phyloP scores from a whole-genome alignment of 1,140 invertebrate species.

The Pogonomyrmex barbatus region DNA sequence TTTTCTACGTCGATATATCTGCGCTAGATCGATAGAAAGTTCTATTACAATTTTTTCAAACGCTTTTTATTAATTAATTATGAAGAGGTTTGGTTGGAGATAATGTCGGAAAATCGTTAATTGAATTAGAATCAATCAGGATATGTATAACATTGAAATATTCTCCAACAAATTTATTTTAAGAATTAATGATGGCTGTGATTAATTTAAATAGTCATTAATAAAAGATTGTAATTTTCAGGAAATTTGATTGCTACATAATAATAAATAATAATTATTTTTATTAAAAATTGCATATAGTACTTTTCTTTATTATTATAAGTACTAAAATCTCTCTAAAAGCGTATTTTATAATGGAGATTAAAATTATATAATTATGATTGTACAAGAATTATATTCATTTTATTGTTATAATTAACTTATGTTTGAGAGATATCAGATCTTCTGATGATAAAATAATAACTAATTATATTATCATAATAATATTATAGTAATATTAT shows the following conservation, averaged over 20 bases:
- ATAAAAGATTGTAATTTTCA: background rate
- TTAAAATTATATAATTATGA: background rate
- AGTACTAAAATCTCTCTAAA: background rate
- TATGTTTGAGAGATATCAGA: background rate
- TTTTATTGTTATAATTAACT: slow-evolving; percentile 16
- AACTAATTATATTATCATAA: background rate
- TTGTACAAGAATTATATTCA: background rate
- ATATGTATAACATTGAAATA: background rate
- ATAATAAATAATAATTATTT: background rate
- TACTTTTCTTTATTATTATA: background rate
- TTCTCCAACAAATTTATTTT: background rate
- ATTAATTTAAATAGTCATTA: slow-evolving; percentile 10
- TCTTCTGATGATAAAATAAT: background rate
- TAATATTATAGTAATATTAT: no score
- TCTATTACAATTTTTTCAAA: slow-evolving; percentile 14
- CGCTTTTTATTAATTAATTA: slow-evolving; percentile 12
- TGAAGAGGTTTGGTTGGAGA: background rate
- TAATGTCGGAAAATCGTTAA: background rate
- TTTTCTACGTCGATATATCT: slow-evolving; percentile 11
- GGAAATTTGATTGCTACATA: background rate
- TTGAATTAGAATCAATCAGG: background rate
- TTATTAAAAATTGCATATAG: background rate
- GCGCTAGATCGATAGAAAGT: slow-evolving; percentile 18
- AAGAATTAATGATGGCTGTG: background rate
- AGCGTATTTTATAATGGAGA: background rate